These are phyloP conservation scores for Nixonia krombeini DNA, from an alignment of 1,140 invertebrate genomes.

Conservation along the genomic window DNA sequence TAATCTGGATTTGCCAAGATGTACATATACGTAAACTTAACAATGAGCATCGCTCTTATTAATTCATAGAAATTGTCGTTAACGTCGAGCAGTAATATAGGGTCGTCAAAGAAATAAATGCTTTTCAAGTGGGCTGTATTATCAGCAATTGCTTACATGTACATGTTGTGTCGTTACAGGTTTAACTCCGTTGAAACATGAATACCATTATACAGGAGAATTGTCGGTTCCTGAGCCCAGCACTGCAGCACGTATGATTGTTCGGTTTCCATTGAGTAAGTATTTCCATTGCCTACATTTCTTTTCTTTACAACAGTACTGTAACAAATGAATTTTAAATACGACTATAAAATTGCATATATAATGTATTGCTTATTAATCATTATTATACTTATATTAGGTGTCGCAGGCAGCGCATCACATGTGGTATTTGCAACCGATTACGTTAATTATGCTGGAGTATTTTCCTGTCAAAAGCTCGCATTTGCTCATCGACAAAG, in stretches of 20 bases:
- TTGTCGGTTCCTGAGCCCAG: constrained; percentile 77
- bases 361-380: constrained; percentile 2
- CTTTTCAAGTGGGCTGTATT: constrained; percentile 55
- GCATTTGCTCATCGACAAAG: constrained; percentile 81
- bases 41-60: background rate
- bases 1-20: too few relatives aligned
- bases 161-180: constrained; percentile 66
- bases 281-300: constrained; percentile 43
- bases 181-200: constrained; percentile 79
- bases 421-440: constrained; percentile 84
- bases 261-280: constrained; percentile 87
- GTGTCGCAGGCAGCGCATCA: constrained; percentile 80
- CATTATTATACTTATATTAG: constrained; percentile 62
- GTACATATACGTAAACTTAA: background rate
- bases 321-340: background rate
- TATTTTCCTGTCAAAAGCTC: constrained; percentile 86
- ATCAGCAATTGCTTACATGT: constrained; percentile 41
- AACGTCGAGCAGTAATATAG: background rate
- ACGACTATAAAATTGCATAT: background rate
- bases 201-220: constrained; percentile 82
- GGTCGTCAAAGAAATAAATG: constrained; percentile 57
- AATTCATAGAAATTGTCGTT: background rate
- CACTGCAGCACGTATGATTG: constrained; percentile 80
- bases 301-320: background rate
- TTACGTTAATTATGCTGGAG: constrained; percentile 80